These are phyloP conservation scores for Geopemphigus sp. DNA, from an alignment of 1,140 invertebrate species.

Conservation along the genomic window DNA sequence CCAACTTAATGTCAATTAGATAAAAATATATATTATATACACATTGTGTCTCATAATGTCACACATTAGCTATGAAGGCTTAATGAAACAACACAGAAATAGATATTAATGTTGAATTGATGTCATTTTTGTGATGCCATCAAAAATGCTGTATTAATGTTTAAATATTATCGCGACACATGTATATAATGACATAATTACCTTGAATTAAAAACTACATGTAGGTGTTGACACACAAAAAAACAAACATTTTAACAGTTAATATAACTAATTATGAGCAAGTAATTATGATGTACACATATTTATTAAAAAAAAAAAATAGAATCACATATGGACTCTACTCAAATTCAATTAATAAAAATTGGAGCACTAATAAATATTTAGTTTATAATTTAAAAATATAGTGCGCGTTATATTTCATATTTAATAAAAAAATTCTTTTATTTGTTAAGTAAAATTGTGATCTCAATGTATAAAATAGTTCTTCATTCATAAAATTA, in stretches of 20 bases:
- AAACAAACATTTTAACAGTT: slow-evolving; percentile 39
- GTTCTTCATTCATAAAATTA: slow-evolving; percentile 6
- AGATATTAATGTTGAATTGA: too few species aligned
- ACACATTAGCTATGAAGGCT: too few species aligned
- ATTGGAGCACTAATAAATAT: slow-evolving; percentile 18
- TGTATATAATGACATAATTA: slow-evolving; percentile 17
- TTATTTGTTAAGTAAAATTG: slow-evolving; percentile 11
- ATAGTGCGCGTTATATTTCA: slow-evolving; percentile 11
- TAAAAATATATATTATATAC: slow-evolving; percentile 15
- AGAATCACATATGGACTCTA: background rate
- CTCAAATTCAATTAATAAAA: slow-evolving; percentile 11
- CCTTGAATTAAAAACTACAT: background rate
- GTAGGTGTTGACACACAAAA: background rate
- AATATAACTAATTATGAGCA: slow-evolving; percentile 43
- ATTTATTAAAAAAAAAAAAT: slow-evolving; percentile 16
- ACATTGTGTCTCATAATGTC: background rate
- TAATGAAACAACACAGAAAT: too few species aligned
- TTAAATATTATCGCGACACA: too few species aligned
- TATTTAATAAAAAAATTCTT: slow-evolving; percentile 1
- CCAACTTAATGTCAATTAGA: background rate
- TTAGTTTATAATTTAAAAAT: slow-evolving; percentile 30
- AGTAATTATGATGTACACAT: slow-evolving; percentile 37
- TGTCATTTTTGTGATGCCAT: too few species aligned
- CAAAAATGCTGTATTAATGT: too few species aligned
- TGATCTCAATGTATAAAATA: slow-evolving; percentile 30